phyloP scores from a whole-genome alignment of 2,888 invertebrate species.

The Kryphioiulus occultus region DNA sequence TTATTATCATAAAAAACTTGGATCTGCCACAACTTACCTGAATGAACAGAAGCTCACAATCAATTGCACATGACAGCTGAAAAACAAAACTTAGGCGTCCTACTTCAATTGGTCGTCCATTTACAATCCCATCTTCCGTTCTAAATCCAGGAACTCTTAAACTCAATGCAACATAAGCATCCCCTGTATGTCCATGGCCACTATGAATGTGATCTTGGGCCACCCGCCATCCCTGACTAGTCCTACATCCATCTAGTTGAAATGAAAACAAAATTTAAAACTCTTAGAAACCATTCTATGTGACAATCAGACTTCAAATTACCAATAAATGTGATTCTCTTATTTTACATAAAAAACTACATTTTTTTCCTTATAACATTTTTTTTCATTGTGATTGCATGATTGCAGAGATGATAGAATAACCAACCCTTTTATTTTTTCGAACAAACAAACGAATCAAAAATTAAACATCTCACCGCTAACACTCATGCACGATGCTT shows the following conservation, averaged over 20 bases:
- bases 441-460: not conserved
- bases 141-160: slow-evolving; percentile 65
- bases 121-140: slow-evolving; percentile 60
- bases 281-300: not conserved
- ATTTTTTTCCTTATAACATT: no score
- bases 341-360: no score
- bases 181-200: slow-evolving; percentile 65
- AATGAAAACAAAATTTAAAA: not conserved
- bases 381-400: no score
- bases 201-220: slow-evolving; percentile 65
- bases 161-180: slow-evolving; percentile 65
- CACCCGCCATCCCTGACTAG: slow-evolving; percentile 64
- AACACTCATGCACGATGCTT: slow-evolving; percentile 64
- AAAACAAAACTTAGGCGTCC: slow-evolving; percentile 66
- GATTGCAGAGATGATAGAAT: no score
- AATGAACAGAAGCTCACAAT: slow-evolving; percentile 67
- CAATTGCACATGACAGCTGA: slow-evolving; percentile 65
- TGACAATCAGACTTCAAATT: not conserved
- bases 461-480: slow-evolving; percentile 58
- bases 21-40: slow-evolving; percentile 61
- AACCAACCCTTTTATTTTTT: not conserved
- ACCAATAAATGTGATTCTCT: not conserved
- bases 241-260: slow-evolving; percentile 41
- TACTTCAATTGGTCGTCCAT: slow-evolving; percentile 62
- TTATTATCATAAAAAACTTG: not conserved